Evolutionary conservation across 1,140 invertebrate genomes (phyloP), one percentile per base, ranked within the genome.

Genomic region (Caenorhabditis brenneri): DNA sequence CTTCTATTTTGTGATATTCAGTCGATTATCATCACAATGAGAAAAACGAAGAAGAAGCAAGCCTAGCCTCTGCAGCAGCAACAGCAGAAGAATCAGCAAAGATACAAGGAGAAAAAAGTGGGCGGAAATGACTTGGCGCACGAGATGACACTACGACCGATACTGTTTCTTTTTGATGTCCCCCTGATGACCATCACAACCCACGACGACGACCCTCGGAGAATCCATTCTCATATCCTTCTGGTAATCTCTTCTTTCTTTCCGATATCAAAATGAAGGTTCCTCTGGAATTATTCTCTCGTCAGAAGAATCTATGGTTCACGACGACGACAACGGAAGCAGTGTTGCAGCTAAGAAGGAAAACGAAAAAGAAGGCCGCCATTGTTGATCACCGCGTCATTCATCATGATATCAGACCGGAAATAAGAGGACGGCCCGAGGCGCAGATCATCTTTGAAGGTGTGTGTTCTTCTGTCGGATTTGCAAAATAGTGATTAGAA

Each of bases 391-490:
- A 74, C 65, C 36, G 65, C 33, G 33, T 74, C 65, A 42, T 74
- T 74, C 36, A 74, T 42, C 65, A 74, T 74, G 33, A 42, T 74
- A 74, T 74, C 65, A 74, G 65, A 74, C 65, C 65, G 65, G 65
- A 74, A 74, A 74, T 74, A 42, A 74, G 65, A 74, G 65, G 65
- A 74, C 65, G 65, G 65, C 29, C 58, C 58, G 22, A 55, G 22
- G 36, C 36, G 65, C 65, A 39, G 65, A 42, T 39, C 36, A 74
- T 74, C 65, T 74, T 74, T 74, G 65, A 74, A 74, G 36, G 36
- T 74, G 36, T 74, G 65, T 74, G 65, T 74, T 74, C 65, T 74
- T 74, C 65, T 74, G n/a, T 74, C 65, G 65, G 65, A 74, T 74
- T 74, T 74, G 65, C 65, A 74, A 74, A 74, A 42, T 33, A 22